A percentile compares a stretch with the other conserved stretches of the same genome.
Conservation (phyloP, 2,888 invertebrate genomes). For the Bimastos eiseni region DNA sequence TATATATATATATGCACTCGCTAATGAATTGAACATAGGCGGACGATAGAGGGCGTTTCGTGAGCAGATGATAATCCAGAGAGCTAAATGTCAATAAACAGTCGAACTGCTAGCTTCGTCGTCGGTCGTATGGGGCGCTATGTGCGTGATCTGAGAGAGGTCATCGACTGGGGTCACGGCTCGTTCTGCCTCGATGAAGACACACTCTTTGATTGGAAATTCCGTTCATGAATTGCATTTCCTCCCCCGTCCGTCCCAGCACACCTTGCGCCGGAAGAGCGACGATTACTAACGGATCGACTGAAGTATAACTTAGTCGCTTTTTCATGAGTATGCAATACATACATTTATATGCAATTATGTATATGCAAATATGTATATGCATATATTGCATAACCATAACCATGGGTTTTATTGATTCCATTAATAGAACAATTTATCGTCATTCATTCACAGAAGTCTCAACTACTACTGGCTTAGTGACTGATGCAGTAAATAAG, state of each 20-base stretch:
- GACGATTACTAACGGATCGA: slow-evolving; percentile 1
- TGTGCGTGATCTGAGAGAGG: slow-evolving; percentile 13
- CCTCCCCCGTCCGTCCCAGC: neutral
- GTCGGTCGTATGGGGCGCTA: neutral
- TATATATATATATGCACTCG: neutral
- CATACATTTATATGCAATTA: neutral
- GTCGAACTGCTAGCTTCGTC: slow-evolving; percentile 2
- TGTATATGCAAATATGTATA: neutral
- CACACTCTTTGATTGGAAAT: slow-evolving; percentile 3
- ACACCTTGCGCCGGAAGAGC: slow-evolving; percentile 13
- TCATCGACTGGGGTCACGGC: neutral
- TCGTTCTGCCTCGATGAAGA: neutral
- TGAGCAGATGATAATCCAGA: neutral
- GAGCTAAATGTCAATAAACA: neutral
- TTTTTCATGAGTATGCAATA: neutral
- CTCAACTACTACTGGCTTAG: too few species aligned
- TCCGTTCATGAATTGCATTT: slow-evolving; percentile 14
- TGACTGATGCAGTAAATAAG: too few species aligned
- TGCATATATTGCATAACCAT: too few species aligned
- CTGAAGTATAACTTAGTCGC: too few species aligned
- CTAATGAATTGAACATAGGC: neutral
- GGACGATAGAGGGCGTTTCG: neutral
- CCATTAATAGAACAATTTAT: too few species aligned
- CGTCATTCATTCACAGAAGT: too few species aligned
- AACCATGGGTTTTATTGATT: too few species aligned